Evolutionary conservation across 2,113 vertebrate species (phyloP), one percentile per base, ranked within the genome.

Genomic region (Melanotaenia duboulayi): DNA sequence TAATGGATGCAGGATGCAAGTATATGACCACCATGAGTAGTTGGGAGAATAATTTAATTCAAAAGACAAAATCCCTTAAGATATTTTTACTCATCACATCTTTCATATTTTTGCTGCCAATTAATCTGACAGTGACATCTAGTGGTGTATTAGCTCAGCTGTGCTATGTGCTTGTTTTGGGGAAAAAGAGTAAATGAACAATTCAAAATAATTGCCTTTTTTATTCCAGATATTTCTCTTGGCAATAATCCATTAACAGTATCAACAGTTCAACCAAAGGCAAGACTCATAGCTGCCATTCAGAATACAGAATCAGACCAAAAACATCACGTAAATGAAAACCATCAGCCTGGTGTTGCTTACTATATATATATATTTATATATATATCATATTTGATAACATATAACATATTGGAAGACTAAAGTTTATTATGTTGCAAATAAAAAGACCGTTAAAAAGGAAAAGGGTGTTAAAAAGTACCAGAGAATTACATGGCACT

Each of bases 401-500:
- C 79, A 57, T 73, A 52, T 62, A 65, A 83, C 77, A 81, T 25
- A 37, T 20, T 75, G 64, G 82, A 88, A 81, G 75, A 83, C 75
- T 67, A 49, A 42, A 42, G 67, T 59, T 61, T 17, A 56, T 37
- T 65, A 22, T 40, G 71, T 61, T 70, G 51, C 44, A 64, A 49
- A 65, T 24, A 62, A 78, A 74, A 54, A 37, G 44, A 65, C 42
- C 23, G 16, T 23, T n/a, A 35, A 39, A 62, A 68, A 61, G 65
- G 17, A 19, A 70, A 93, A 25, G 35, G 4, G 44, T 60, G 59
- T 74, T 51, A 93, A 92, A 65, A 48, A 65, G 91, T 92, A 88
- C 20, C 92, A 93, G 92, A 94, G 91, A 90, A 90, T 63, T 89
- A 48, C 52, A 51, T 79, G 67, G 71, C 68, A 39, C 20, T 37